Evolutionary conservation across 2,797 vertebrate genomes (phyloP), one percentile per base, ranked within the genome.

Genomic region (Rhodeus uyekii): DNA sequence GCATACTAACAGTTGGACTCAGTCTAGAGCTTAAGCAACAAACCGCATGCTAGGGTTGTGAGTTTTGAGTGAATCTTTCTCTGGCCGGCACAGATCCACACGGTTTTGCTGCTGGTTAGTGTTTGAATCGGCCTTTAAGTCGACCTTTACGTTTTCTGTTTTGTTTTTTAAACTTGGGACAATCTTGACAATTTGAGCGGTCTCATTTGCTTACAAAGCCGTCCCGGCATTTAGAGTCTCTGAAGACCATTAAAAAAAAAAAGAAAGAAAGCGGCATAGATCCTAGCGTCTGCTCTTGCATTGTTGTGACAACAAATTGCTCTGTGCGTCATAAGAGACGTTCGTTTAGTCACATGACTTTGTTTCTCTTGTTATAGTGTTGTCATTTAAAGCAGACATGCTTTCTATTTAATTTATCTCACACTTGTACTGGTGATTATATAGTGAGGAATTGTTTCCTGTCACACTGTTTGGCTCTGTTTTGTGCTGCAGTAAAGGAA

Each of bases 361-460:
- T 76, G 42, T 79, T 55, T 80, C 29, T 80, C 39, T 63, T 5
- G 38, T 16, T 55, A 1, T 63, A 36, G 22, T 38, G 64, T 63
- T 34, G 29, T 38, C 16, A 8, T 61, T 50, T 1, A 24, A 61
- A 48, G 50, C 42, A 34, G 22, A 34, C 13, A 44, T 78, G 42
- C 7, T 65, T 78, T 50, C 8, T 48, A 44, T 61, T 72, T 46
- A 48, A 24, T 22, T 29, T 2, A 55, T 79, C 29, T 61, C 10
- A 0, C n/a, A 19, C 9, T 8, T 76, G 55, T 39, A 12, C 53
- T 61, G 18, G 18, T 39, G 72, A 18, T 55, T 55, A 27, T 44
- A 18, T 27, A 18, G 46, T n/a, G 71, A 34, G 44, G 4, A 29
- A 61, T 10, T 18, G 75, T 42, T 9, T 34, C 0, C 8, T 18